These are phyloP conservation scores for Nerophis lumbriciformis DNA, from an alignment of 2,113 vertebrate species.

Conservation along the genomic window DNA sequence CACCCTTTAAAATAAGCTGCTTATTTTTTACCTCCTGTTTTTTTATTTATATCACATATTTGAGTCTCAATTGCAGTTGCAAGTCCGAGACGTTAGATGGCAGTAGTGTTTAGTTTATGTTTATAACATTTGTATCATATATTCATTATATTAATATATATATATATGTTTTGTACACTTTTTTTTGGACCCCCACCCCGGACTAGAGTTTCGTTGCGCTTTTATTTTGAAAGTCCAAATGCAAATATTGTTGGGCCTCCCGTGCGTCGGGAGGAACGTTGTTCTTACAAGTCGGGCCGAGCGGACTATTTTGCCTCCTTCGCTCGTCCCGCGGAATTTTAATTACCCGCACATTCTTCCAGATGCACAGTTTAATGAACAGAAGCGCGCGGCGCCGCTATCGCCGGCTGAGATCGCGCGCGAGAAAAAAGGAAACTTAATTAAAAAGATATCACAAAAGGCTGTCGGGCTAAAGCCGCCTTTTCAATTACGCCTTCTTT, in stretches of 20 bases:
- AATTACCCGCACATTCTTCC: slow-evolving; percentile 59
- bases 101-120: no score
- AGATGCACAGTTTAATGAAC: slow-evolving; percentile 65
- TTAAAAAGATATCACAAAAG: slow-evolving; percentile 73
- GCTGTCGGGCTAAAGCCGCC: slow-evolving; percentile 58
- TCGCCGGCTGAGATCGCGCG: slow-evolving; percentile 37
- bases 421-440: slow-evolving; percentile 66
- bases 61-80: no score
- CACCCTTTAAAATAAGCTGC: no score
- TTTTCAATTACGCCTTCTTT: slow-evolving; percentile 67
- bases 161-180: no score
- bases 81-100: no score
- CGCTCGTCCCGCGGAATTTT: slow-evolving; percentile 51
- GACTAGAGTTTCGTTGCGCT: no score
- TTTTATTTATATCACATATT: no score
- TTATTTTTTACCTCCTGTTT: no score
- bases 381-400: slow-evolving; percentile 33
- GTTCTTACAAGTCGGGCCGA: not conserved
- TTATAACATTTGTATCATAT: no score
- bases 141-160: no score
- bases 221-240: no score
- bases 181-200: no score
- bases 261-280: not conserved
- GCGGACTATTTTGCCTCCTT: not conserved
- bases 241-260: not conserved